Conservation (phyloP, 2,797 vertebrate species). For the Pantherophis alleghaniensis region DNA sequence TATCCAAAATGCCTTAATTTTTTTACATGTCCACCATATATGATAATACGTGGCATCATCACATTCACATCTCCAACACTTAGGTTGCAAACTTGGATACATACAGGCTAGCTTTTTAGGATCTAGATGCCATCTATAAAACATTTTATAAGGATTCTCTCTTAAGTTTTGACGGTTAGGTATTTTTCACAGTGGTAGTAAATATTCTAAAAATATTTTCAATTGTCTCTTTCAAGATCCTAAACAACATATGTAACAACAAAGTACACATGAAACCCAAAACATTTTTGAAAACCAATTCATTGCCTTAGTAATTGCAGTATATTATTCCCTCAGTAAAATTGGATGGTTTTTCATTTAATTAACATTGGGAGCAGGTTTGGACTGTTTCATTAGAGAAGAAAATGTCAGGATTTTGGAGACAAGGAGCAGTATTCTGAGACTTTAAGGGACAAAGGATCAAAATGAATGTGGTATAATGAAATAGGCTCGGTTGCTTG, state of each 20-base stretch:
- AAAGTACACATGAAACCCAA: not conserved
- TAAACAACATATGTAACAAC: not conserved
- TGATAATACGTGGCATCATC: too few relatives aligned
- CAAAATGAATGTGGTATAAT: constrained; percentile 52
- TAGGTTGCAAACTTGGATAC: too few relatives aligned
- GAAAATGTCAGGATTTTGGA: not conserved
- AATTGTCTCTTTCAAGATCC: not conserved
- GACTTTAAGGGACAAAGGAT: constrained; percentile 2
- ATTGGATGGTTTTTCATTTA: not conserved
- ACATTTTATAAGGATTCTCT: too few relatives aligned
- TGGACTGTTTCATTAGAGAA: constrained; percentile 3
- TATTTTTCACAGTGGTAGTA: not conserved
- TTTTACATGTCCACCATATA: too few relatives aligned
- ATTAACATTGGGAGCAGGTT: not conserved
- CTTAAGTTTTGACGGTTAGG: not conserved
- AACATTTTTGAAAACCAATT: not conserved
- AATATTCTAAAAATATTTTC: not conserved
- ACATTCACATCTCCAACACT: too few relatives aligned
- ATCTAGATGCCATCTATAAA: too few relatives aligned
- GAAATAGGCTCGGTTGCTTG: constrained; percentile 22
- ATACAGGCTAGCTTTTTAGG: too few relatives aligned
- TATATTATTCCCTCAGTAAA: not conserved
- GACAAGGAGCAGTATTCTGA: not conserved
- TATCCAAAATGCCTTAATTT: too few relatives aligned
- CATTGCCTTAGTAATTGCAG: not conserved